Evolutionary conservation across 2,113 vertebrate species (phyloP), one percentile per base, ranked within the genome.

Genomic region (Hippocampus zosterae): DNA sequence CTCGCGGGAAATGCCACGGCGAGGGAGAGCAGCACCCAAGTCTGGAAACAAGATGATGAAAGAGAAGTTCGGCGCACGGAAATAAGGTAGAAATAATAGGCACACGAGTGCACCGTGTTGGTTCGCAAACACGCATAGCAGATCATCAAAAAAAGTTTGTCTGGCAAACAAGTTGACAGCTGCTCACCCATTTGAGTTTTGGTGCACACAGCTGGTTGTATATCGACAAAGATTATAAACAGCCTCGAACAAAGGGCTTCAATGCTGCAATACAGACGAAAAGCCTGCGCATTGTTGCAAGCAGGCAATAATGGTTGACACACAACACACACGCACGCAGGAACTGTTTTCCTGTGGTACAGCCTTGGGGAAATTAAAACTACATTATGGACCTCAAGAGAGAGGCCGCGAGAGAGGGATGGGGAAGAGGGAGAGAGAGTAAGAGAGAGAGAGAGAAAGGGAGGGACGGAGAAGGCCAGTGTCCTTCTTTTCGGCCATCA

Each of bases 321-420:
- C 76, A 73, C 67, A 78, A 69, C 64, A 78, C 74, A 83, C 83
- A 83, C 85, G 82, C 67, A 82, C 77, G 88, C 84, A 75, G 77
- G 84, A 89, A 87, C 89, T 92, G 91, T 92, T 92, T 93, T 92
- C 90, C 90, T 91, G 90, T 84, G 81, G 76, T 74, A 65, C 13
- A 83, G 88, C 92, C 91, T 89, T 90, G 81, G 92, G 92, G 92
- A 92, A 93, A 93, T 93, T 92, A 92, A 92, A 92, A 91, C 90
- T 90, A 91, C 90, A 93, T 92, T 92, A 92, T 90, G 88, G 89
- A 91, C 88, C 92, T 91, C 92, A 77, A 89, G 92, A 86, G 92
- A 88, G 85, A 84, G 82, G 75, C 71, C 68, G 84, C 76, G 81
- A 83, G 79, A 85, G 89, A 83, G 87, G 71, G 83, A 89, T 69